Base-by-base conservation (phyloP, 1,140 invertebrate species). In the Lucilia sericata region DNA sequence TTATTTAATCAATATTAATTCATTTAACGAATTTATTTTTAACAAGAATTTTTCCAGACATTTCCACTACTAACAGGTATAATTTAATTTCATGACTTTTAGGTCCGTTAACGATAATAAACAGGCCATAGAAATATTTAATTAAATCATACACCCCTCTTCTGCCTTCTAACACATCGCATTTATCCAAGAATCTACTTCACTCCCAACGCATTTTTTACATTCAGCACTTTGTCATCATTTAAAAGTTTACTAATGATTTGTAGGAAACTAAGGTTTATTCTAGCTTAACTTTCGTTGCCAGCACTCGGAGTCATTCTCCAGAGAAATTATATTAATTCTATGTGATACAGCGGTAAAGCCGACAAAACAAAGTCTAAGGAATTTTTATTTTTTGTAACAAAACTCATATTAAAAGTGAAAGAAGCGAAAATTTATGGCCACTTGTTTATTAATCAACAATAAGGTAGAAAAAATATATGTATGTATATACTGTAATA, bases 51-150 rank as follows among this genome's bases (percentile, higher is more conserved):
- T n/a, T 42, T 10, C 42, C 42, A 8, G 7, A 7, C 5, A 42
- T 10, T 42, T 8, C 42, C 2, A 42, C 42, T 42, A 42, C 5
- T 8, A 42, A 42, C 42, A 42, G 42, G 42, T 42, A 42, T 10
- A 42, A 30, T 30, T 42, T 42, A 1, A 42, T 42, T 42, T 42
- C 42, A 42, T 42, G 42, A 10, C 5, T 42, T 10, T 7, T 42
- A 8, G 42, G 7, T 42, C 5, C 42, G 42, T 42, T 42, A 42
- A 42, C 42, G 42, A 3, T 42, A 42, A 7, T 60, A 60, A 60
- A 60, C 55, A 60, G n/a, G 55, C 55, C 55, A 60, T 60, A 60
- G 55, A 60, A 60, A 60, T 60, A 60, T 60, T 60, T 60, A 60
- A 60, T 60, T 60, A 60, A 60, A 60, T 17, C 17, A n/a, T 7